Evolutionary conservation across 1,140 invertebrate species (phyloP), one percentile per base, ranked within the genome.

Genomic region (Ips typographus): DNA sequence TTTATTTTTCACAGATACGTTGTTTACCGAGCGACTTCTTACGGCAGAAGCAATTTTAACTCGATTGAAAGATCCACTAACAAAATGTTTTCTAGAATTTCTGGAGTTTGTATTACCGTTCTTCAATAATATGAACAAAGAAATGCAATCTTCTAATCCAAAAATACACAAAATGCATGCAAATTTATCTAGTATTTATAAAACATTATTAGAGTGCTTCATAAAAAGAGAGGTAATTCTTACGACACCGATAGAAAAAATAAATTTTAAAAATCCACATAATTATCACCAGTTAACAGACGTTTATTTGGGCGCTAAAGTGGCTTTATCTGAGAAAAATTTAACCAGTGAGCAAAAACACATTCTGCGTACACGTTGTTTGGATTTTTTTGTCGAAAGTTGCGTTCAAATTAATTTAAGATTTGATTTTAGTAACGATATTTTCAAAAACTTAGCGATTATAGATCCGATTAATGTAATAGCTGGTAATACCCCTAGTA

Each of bases 1-100:
- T 67, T 71, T 80, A 43, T 80, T 76, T 77, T 81, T 79, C 65
- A 67, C 70, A 71, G 57, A 49, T 64, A 70, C 72, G 6, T 71
- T 74, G 7, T 40, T 62, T 39, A 62, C n/a, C 37, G 73, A 76
- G 40, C 2, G 42, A 22, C 4, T 68, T 49, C n/a, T 59, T 3
- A 6, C 65, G 39, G 52, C 57, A 51, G 42, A 71, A 59, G 60
- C n/a, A n/a, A 67, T 71, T 59, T 67, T 66, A 40, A 67, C 22
- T 37, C 4, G 36, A n/a, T 39, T 59, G 7, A 61, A 47, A 49
- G 62, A 74, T 51, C 55, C 51, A 39, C 52, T 58, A 57, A 72
- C 68, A 52, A 62, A 42, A 70, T 71, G 68, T 64, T 75, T 70
- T 65, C 58, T 72, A 42, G 42, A 75, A 60, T 75, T 76, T 70